Evolutionary conservation across 2,888 invertebrate species (phyloP).

Genomic region (Drosophila anceps): DNA sequence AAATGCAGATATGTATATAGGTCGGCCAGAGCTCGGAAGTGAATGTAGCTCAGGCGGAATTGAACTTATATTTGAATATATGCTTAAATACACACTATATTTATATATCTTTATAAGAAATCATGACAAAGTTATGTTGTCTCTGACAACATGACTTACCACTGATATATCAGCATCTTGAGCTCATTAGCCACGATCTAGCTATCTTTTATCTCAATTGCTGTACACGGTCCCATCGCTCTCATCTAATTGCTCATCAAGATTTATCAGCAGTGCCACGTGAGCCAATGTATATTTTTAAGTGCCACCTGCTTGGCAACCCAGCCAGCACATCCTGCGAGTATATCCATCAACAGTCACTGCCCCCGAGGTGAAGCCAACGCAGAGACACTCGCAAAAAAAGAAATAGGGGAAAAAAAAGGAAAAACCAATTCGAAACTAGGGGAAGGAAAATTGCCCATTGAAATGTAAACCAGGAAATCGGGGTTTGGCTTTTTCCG

Average conservation of each 20-base stretch:
- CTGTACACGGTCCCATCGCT: conserved; percentile 5
- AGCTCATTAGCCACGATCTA: neutral
- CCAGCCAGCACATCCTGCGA: conserved; percentile 11
- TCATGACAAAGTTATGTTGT: neutral
- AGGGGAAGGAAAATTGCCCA: conserved; percentile 73
- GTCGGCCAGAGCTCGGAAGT: conserved; percentile 3
- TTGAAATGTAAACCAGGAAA: conserved; percentile 81
- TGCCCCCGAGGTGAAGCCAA: conserved; percentile 52
- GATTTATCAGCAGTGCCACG: conserved; percentile 33
- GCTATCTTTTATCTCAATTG: conserved; percentile 4
- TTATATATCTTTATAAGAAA: neutral
- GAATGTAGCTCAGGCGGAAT: neutral
- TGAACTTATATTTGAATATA: neutral
- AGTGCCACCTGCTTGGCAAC: conserved; percentile 50
- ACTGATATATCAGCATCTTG: neutral
- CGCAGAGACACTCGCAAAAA: conserved; percentile 35
- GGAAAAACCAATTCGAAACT: conserved; percentile 43
- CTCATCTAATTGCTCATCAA: conserved; percentile 28
- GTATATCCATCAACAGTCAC: conserved; percentile 54
- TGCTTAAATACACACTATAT: neutral
- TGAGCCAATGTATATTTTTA: conserved; percentile 26
- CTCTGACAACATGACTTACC: neutral
- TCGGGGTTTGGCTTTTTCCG: conserved; percentile 82
- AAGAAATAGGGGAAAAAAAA: conserved; percentile 28
- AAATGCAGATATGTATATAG: conserved; percentile 29